Evolutionary conservation across 1,140 invertebrate species (phyloP), one percentile per base, ranked within the genome.

Genomic region (Anagrus nilaparvatae): DNA sequence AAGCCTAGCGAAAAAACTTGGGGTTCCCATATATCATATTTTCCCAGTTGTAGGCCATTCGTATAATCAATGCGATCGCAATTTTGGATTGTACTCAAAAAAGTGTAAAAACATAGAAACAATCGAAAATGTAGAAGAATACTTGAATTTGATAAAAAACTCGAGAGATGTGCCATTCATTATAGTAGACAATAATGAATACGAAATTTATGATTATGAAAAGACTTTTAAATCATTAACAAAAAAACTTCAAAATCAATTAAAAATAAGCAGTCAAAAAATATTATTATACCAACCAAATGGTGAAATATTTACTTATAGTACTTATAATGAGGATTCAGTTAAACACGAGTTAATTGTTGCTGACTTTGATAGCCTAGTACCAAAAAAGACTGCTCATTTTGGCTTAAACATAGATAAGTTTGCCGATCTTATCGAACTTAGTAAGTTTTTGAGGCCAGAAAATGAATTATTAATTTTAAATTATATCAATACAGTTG

Each of bases 41-140:
- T 35, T 21, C 19, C 33, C 33, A 3, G 33, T 35, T 6, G 9
- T 18, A 14, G 33, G 33, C 13, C 33, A 35, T n/a, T 35, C 33
- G 6, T 35, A 35, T 21, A 18, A 18, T 19, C 8, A 9, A 16
- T 35, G 33, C 16, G 33, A 35, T n/a, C 18, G 33, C 3, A 35
- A 35, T 23, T 35, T 35, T 21, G 33, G 33, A 6, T 8, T 21
- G n/a, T 35, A 35, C 23, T 18, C 18, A 10, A 8, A 35, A 5
- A 35, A n/a, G 23, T 12, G 23, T 21, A 13, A 35, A 35, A 35
- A 9, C 5, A 13, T 13, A 20, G 33, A 35, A 23, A 23, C 10
- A 13, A 23, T 35, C n/a, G 33, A 35, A 35, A 21, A 9, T 5
- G 6, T 13, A 4, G 19, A 35, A n/a, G 33, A 33, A 10, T 33